Evolutionary conservation across 2,113 vertebrate species (phyloP), one percentile per base, ranked within the genome.

Genomic region (Psephotus haematonotus): DNA sequence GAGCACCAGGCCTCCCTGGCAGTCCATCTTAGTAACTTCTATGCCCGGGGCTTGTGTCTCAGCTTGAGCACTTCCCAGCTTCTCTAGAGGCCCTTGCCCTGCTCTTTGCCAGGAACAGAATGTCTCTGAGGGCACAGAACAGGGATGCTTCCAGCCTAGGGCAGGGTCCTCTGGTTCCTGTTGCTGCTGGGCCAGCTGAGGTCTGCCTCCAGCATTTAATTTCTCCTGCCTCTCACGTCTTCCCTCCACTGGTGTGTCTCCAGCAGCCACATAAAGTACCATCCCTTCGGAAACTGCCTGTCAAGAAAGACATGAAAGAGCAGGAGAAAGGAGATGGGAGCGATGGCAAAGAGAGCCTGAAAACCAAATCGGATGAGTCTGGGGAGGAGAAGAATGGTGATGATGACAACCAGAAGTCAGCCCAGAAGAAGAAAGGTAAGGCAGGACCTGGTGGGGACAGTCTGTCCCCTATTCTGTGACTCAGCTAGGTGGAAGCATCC

Each of bases 341-440:
- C 0, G 99, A 98, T 1, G 97, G 97, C 92, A 98, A 99, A 94
- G 99, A 99, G 96, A 99, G 99, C 96, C 98, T 98, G 60, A 99
- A 99, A 98, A 98, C 99, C 84, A 99, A 99, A 96, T 99, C 99
- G 0, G 99, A 99, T 43, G 99, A 99, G 94, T 99, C 99, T 0
- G 99, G 99, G 76, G 99, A 99, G 85, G 99, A 99, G 95, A 99
- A 99, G 96, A 99, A 99, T 12, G 98, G 99, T 1, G 99, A 99
- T 0, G 99, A 99, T 31, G 99, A 99, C 91, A 98, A 98, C 67
- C 99, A 99, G 97, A 99, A 98, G 97, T 99, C 99, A 6, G 98
- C 98, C 6, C 98, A 99, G 64, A 99, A 99, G 97, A 99, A 99
- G 95, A 99, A 99, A 99, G 99, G 99, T 99, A 68, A 95, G 95